Evolutionary conservation across 2,888 invertebrate species (phyloP), one percentile per base, ranked within the genome.

Genomic region (Galeopsomyia nigrocyanea): DNA sequence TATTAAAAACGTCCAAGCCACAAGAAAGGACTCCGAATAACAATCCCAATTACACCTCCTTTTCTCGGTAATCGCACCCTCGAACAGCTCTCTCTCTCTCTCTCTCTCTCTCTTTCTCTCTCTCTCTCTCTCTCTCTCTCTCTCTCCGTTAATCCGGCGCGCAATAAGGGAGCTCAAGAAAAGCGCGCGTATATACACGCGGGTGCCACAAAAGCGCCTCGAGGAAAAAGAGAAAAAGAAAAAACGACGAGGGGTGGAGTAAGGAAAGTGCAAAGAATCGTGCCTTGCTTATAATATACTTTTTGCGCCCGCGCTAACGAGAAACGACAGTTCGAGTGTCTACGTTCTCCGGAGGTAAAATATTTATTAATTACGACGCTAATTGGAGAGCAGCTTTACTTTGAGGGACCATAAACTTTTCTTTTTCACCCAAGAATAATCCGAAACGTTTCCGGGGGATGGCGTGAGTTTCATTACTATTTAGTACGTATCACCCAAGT

Each of bases 351-450:
- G 71, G 75, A 77, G 73, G 78, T 76, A 79, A 80, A 82, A 81
- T 81, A 79, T 81, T 81, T 80, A 81, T 82, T 81, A 82, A 82
- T 83, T 81, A 81, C 77, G 74, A 68, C 76, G 76, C 78, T 80
- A 80, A 78, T 80, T 79, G 76, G 78, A 76, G 75, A 77, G 79
- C 63, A 70, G 7, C 65, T 49, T 71, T 64, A 56, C 75, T 77
- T 77, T 77, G 70, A 77, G 74, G 72, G 71, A 75, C 74, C n/a
- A n/a, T n/a, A n/a, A 31, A 77, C 72, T 64, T 74, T 50, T 17
- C 67, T 51, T 67, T 63, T 67, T 63, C 31, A 31, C 31, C 31
- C 7, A 22, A 51, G 46, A 67, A 56, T 46, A 56, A 21, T 49
- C 56, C 56, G 63, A 62, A 69, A 68, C 55, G n/a, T 22, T 50